Base-by-base conservation (phyloP, 2,113 vertebrate species). In the Gymnorhina tibicen region DNA sequence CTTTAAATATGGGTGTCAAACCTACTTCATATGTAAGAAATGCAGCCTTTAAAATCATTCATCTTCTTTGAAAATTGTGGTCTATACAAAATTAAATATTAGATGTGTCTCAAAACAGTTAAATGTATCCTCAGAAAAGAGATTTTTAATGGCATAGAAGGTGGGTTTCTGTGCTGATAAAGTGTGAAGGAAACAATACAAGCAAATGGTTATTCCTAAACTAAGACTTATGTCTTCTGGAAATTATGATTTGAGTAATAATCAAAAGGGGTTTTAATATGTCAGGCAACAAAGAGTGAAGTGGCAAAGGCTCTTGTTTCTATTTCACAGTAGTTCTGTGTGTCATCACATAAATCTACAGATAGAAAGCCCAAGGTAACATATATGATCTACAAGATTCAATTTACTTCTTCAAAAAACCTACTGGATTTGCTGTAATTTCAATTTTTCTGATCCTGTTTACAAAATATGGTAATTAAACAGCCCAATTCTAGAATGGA, bases 31-130 rank as follows among this genome's bases (percentile, higher is more conserved):
- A 10, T 20, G 4, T 41, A 56, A 76, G 33, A 73, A 42, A 68
- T 1, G 42, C 3, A 63, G 26, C 3, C 27, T 60, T 55, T 49
- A 32, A 69, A 68, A 37, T n/a, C 0, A 42, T 35, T 77, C 1
- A 6, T 21, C 3, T 37, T 37, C 13, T 60, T 42, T 56, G 9
- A 77, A 77, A 81, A 53, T 27, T 30, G 16, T 21, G 7, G 7
- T 60, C 11, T 60, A 11, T 41, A 75, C 24, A 41, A 74, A 70
- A 64, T 47, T 28, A 76, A 66, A 53, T 53, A 62, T 10, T 49
- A n/a, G 4, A 16, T 47, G 5, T 16, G 7, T 27, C n/a, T 70
- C 50, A 72, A 70, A 44, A 35, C 41, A 1, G 6, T 58, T 67
- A 67, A 67, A 75, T 53, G 0, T 11, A 30, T 53, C 22, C 26